Percentiles rank a stretch among this genome's conserved stretches.
phyloP scores from a whole-genome alignment of 64 coral and sea anemone species.

The Porites lutea region DNA sequence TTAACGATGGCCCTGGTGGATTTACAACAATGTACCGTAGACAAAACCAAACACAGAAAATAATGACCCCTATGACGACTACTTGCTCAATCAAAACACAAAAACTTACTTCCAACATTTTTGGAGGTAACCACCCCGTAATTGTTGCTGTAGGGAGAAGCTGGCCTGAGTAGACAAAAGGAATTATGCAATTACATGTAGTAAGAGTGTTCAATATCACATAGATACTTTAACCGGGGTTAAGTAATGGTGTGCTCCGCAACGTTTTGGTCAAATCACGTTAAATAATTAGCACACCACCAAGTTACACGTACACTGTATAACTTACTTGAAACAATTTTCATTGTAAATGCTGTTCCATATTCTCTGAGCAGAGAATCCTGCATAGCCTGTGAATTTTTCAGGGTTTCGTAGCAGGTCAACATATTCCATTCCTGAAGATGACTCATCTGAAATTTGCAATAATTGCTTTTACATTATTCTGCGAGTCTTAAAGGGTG shows the following conservation, averaged over 20 bases:
- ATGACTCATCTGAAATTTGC: conserved; percentile 80
- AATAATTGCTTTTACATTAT: not conserved
- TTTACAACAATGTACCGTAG: too few species aligned
- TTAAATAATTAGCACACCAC: too few species aligned
- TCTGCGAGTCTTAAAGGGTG: not conserved
- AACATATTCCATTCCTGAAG: conserved; percentile 81
- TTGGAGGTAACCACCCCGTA: conserved; percentile 75
- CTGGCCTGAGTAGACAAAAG: conserved; percentile 47
- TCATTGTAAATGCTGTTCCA: conserved; percentile 99
- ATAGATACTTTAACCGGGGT: too few species aligned
- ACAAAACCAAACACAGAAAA: not conserved
- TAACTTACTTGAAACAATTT: conserved; percentile 94
- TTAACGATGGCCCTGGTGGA: too few species aligned
- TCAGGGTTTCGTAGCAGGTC: conserved; percentile 91
- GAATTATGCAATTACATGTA: not conserved
- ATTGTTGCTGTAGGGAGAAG: conserved; percentile 68
- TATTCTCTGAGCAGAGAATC: conserved; percentile 82
- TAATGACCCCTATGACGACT: not conserved
- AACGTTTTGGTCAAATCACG: too few species aligned
- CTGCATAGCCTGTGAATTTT: conserved; percentile 90
- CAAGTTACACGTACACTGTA: not conserved
- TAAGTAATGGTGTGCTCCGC: too few species aligned
- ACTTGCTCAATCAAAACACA: not conserved
- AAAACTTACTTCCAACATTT: conserved; percentile 84
- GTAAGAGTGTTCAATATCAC: too few species aligned